Percentiles rank a stretch among this genome's conserved stretches.
Conservation (phyloP, 2,888 invertebrate genomes). For the Emmelina monodactyla region DNA sequence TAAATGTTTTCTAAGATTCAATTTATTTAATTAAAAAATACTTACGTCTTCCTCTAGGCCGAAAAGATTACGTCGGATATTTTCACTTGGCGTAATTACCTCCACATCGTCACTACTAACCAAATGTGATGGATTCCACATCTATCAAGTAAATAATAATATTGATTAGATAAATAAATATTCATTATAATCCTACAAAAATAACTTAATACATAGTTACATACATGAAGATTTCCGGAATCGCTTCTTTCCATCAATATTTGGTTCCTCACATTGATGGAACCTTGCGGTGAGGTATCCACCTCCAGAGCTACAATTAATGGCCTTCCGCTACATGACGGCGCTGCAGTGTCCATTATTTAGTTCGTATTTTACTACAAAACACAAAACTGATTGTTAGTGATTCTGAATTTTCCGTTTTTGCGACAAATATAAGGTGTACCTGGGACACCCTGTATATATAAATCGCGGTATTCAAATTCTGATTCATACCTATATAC, state of each 20-base stretch:
- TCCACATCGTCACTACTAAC: slow-evolving; percentile 2
- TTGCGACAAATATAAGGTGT: neutral
- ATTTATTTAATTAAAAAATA: slow-evolving; percentile 1
- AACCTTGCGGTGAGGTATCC: slow-evolving; percentile 2
- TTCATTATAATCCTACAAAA: slow-evolving; percentile 3
- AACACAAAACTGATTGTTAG: slow-evolving; percentile 3
- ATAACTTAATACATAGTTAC: slow-evolving; percentile 3
- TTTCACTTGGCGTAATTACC: slow-evolving; percentile 2
- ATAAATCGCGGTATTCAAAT: no score
- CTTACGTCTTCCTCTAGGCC: slow-evolving; percentile 4
- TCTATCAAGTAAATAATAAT: neutral
- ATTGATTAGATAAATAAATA: neutral
- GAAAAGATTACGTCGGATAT: slow-evolving; percentile 2
- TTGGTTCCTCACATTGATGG: slow-evolving; percentile 1
- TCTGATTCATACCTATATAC: no score
- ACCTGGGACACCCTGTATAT: no score
- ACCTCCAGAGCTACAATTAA: slow-evolving; percentile 1
- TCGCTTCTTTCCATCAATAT: slow-evolving; percentile 2
- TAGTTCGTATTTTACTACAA: slow-evolving; percentile 2
- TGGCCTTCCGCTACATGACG: slow-evolving; percentile 2
- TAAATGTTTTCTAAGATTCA: neutral
- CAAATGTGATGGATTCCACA: slow-evolving; percentile 2
- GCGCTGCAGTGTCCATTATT: slow-evolving; percentile 2
- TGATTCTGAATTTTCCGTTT: neutral
- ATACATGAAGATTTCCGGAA: slow-evolving; percentile 2